A percentile compares a stretch with the other conserved stretches of the same genome.
Conservation (phyloP, 2,113 vertebrate genomes). For the Chelonoidis abingdonii region DNA sequence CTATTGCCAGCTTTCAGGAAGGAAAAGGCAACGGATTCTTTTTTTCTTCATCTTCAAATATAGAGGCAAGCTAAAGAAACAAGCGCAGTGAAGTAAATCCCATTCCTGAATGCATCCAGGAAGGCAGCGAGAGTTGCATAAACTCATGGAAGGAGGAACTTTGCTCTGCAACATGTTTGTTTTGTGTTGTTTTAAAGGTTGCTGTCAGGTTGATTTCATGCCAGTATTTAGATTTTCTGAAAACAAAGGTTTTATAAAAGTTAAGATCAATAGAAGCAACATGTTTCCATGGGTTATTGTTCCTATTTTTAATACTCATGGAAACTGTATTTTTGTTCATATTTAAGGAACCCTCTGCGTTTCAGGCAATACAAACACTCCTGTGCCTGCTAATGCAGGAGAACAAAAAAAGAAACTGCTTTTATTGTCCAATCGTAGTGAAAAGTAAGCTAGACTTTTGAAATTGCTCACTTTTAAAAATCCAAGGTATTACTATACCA, state of each 20-base stretch:
- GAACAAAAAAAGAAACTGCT: neutral
- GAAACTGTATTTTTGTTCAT: neutral
- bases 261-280: neutral
- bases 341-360: neutral
- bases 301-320: neutral
- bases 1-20: neutral
- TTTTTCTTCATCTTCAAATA: neutral
- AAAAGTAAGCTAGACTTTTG: neutral
- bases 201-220: neutral
- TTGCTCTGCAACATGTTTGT: neutral
- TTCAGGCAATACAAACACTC: neutral
- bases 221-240: neutral
- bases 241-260: neutral
- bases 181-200: neutral
- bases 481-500: neutral
- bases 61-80: neutral
- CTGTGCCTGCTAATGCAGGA: neutral
- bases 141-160: neutral
- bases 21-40: neutral
- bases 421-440: rapidly evolving
- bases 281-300: neutral
- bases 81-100: neutral
- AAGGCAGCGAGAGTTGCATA: neutral
- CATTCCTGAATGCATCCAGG: neutral
- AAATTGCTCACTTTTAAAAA: neutral